These are phyloP conservation scores for Lophochroa leadbeateri DNA, from an alignment of 2,113 vertebrate genomes.

Conservation along the genomic window DNA sequence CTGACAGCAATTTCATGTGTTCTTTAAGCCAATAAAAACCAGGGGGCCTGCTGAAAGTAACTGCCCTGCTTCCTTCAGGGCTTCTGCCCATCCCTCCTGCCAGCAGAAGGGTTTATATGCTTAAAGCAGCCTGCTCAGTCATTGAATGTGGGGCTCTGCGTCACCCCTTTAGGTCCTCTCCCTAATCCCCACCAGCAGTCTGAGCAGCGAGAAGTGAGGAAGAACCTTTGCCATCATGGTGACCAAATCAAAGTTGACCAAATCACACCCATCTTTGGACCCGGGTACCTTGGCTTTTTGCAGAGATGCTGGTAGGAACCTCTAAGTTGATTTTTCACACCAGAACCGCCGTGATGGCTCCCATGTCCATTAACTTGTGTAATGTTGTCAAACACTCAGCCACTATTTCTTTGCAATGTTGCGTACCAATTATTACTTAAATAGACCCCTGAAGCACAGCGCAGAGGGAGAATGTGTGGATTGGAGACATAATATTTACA, in stretches of 20 bases:
- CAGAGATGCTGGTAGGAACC: not conserved
- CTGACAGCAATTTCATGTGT: not conserved
- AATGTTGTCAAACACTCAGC: slow-evolving; percentile 42
- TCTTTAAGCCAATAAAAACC: not conserved
- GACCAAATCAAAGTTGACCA: not conserved
- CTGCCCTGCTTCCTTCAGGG: not conserved
- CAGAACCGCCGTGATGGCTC: not conserved
- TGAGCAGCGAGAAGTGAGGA: not conserved
- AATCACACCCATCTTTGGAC: not conserved
- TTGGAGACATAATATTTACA: slow-evolving; percentile 53
- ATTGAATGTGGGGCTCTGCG: not conserved
- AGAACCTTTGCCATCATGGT: not conserved
- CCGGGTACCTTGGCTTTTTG: not conserved
- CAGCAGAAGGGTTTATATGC: not conserved
- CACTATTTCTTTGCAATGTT: not conserved
- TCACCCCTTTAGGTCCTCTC: fast-evolving
- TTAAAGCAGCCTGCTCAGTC: not conserved
- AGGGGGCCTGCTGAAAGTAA: not conserved
- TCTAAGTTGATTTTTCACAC: not conserved
- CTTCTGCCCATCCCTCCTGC: not conserved
- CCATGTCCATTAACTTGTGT: not conserved
- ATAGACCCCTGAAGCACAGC: slow-evolving; percentile 33
- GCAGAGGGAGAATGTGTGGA: slow-evolving; percentile 3
- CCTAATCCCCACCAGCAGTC: not conserved
- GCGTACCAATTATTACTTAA: slow-evolving; percentile 37